Conservation (phyloP, 2,888 invertebrate species). For the Alentia gelatinosa region DNA sequence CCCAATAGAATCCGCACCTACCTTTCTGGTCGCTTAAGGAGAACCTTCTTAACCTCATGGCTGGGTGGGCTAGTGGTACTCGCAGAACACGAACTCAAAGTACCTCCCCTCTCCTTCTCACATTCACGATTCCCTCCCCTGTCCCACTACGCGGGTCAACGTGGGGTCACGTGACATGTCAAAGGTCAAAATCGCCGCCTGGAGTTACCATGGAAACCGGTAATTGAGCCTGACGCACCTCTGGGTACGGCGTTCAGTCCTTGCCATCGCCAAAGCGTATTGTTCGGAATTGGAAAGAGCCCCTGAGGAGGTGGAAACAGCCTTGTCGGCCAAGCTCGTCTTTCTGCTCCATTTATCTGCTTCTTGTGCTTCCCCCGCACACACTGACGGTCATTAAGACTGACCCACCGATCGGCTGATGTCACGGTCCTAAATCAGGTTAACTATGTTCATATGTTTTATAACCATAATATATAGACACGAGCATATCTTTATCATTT, state of each 20-base stretch:
- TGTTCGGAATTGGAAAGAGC: neutral
- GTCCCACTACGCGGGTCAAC: neutral
- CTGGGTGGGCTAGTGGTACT: neutral
- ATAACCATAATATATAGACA: too few species aligned
- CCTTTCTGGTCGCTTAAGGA: neutral
- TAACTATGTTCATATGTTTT: too few species aligned
- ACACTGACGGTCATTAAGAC: too few species aligned
- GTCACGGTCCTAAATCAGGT: too few species aligned
- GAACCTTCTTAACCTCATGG: neutral
- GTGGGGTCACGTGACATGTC: constrained; percentile 20
- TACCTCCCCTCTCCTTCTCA: neutral
- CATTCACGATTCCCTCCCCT: neutral
- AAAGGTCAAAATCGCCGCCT: neutral
- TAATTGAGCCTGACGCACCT: constrained; percentile 39
- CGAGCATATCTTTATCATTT: too few species aligned
- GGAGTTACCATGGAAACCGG: constrained; percentile 31
- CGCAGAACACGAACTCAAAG: neutral
- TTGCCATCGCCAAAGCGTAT: neutral
- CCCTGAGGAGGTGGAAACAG: neutral
- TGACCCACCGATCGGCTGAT: too few species aligned
- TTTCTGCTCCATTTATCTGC: too few species aligned
- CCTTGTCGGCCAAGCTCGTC: neutral
- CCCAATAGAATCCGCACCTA: too few species aligned
- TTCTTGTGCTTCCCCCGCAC: too few species aligned
- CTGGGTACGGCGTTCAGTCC: neutral